Conservation (phyloP, 1,140 invertebrate species). For the Euwallacea similis region DNA sequence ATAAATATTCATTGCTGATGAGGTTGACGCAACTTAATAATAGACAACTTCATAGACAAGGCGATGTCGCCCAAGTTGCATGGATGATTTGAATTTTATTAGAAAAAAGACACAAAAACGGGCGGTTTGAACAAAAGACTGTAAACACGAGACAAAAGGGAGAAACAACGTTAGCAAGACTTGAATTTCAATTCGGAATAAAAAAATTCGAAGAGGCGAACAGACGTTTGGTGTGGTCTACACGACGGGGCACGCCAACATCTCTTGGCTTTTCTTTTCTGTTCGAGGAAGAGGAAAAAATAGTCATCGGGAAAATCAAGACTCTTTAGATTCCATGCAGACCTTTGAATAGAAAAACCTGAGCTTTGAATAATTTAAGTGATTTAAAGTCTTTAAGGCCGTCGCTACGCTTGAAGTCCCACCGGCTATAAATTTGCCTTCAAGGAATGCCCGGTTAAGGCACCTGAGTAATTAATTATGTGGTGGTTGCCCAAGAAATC, state of each 20-base stretch:
- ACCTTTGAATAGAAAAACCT: not conserved
- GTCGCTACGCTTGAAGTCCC: slow-evolving; percentile 2
- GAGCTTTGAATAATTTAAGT: slow-evolving; percentile 10
- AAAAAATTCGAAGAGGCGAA: slow-evolving; percentile 30
- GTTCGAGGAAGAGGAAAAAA: not conserved
- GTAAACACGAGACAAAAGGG: slow-evolving; percentile 42
- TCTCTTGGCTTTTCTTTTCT: slow-evolving; percentile 9
- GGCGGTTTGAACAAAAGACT: slow-evolving; percentile 43
- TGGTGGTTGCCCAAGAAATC: not conserved
- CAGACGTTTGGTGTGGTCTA: slow-evolving; percentile 20
- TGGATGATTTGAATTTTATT: slow-evolving; percentile 41
- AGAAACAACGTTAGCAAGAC: slow-evolving; percentile 40
- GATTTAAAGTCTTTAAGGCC: slow-evolving; percentile 6
- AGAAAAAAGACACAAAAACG: slow-evolving; percentile 39
- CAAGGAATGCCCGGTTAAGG: slow-evolving; percentile 4
- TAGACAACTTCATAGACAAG: not conserved
- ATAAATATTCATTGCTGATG: not conserved
- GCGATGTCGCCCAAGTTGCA: not conserved
- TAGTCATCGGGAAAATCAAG: not conserved
- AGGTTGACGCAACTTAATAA: slow-evolving; percentile 4
- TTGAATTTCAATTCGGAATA: slow-evolving; percentile 45
- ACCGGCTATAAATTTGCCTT: slow-evolving; percentile 4
- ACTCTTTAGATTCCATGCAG: not conserved
- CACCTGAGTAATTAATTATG: slow-evolving; percentile 11
- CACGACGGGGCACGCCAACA: slow-evolving; percentile 15